Evolutionary conservation across 2,113 vertebrate genomes (phyloP).

Genomic region (Phasianus colchicus): DNA sequence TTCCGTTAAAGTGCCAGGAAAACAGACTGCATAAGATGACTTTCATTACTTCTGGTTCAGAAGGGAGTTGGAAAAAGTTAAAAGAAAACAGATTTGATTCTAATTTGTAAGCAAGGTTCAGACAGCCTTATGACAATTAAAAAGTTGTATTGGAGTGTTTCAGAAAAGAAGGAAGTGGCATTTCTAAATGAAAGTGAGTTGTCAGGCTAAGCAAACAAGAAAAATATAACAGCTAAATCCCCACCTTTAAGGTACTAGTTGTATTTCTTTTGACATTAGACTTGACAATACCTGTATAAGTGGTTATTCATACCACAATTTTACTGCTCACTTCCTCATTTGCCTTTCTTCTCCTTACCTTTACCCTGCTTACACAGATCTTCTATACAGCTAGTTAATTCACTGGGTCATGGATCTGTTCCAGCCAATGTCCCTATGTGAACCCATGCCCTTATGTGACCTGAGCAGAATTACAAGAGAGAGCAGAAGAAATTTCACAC

Average conservation of each 20-base stretch:
- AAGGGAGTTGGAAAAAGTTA: constrained; percentile 10
- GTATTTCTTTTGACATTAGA: not conserved
- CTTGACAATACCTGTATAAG: not conserved
- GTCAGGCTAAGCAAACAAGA: not conserved
- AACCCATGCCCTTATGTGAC: not conserved
- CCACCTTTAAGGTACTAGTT: not conserved
- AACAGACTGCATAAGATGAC: constrained; percentile 37
- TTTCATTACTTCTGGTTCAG: constrained; percentile 40
- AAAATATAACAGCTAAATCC: not conserved
- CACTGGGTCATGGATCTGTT: not conserved
- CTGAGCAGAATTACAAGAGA: not conserved
- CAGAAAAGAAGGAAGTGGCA: not conserved
- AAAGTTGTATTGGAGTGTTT: not conserved
- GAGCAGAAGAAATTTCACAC: not conserved
- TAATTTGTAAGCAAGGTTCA: constrained; percentile 2
- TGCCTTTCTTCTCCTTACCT: not conserved
- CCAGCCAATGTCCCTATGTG: not conserved
- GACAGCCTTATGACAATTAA: not conserved
- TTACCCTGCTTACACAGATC: not conserved
- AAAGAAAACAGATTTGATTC: not conserved
- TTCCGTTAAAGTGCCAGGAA: constrained; percentile 44
- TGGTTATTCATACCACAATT: not conserved
- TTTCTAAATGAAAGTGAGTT: not conserved
- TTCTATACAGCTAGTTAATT: not conserved
- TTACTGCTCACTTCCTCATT: not conserved